Evolutionary conservation across 2,113 vertebrate genomes (phyloP).

Genomic region (Morone chrysops): DNA sequence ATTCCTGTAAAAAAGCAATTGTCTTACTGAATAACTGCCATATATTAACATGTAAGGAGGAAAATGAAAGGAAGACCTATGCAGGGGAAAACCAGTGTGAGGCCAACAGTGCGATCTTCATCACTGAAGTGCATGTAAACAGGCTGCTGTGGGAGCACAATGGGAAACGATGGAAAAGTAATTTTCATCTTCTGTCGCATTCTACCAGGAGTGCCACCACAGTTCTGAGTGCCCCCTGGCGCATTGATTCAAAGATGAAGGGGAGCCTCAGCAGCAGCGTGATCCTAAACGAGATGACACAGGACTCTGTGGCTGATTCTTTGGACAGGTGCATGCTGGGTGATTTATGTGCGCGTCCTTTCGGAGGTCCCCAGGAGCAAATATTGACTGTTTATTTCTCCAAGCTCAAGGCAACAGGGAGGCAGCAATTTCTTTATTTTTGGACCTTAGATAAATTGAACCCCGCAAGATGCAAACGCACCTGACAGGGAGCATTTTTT

Average conservation of each 20-base stretch:
- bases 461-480: constrained; percentile 82
- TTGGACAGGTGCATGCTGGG: constrained; percentile 85
- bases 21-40: constrained; percentile 18
- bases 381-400: constrained; percentile 86
- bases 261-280: constrained; percentile 71
- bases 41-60: constrained; percentile 44
- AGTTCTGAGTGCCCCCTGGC: constrained; percentile 66
- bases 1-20: constrained; percentile 24
- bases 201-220: constrained; percentile 41
- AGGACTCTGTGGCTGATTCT: constrained; percentile 79
- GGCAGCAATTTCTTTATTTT: constrained; percentile 84
- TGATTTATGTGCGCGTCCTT: constrained; percentile 85
- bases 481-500: constrained; percentile 74
- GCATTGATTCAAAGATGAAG: constrained; percentile 81
- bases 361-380: constrained; percentile 80
- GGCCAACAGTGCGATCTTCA: constrained; percentile 35
- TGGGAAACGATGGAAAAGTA: constrained; percentile 68
- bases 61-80: constrained; percentile 32
- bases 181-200: constrained; percentile 64
- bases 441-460: constrained; percentile 80
- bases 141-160: constrained; percentile 42
- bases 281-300: constrained; percentile 84
- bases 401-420: constrained; percentile 81
- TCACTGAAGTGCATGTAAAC: constrained; percentile 44
- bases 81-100: constrained; percentile 35